Percentiles rank a stretch among this genome's conserved stretches.
Evolutionary conservation across 2,797 vertebrate genomes (phyloP).

Genomic region (Ptychadena robeensis): DNA sequence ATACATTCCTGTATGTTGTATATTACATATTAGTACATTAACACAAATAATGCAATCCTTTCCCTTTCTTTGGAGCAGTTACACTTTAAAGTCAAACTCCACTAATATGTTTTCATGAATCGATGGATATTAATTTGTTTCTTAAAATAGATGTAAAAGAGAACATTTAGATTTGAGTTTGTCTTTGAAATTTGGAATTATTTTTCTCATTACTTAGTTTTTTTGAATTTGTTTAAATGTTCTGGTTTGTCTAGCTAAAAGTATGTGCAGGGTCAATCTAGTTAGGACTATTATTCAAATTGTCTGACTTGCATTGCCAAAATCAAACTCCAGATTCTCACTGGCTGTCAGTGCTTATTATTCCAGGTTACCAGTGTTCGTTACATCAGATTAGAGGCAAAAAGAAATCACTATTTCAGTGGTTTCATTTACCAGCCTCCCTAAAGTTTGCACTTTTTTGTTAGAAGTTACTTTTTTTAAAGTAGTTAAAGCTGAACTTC

Average conservation of each 20-base stretch:
- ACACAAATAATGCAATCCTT: too few species aligned
- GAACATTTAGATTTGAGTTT: neutral
- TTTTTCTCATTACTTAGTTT: neutral
- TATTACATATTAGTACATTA: too few species aligned
- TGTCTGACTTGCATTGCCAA: neutral
- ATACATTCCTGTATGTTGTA: neutral
- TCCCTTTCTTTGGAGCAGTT: too few species aligned
- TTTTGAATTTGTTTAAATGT: neutral
- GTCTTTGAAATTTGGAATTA: neutral
- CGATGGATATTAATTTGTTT: neutral
- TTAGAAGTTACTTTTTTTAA: too few species aligned
- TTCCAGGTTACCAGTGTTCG: neutral
- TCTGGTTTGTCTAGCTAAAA: neutral
- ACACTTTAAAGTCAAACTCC: too few species aligned
- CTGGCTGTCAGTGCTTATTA: neutral
- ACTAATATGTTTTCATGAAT: neutral
- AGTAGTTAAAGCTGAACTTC: too few species aligned
- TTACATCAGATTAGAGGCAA: neutral
- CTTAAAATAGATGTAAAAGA: too few species aligned
- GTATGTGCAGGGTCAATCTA: neutral
- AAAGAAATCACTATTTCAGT: too few species aligned
- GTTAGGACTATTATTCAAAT: neutral
- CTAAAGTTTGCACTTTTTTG: neutral
- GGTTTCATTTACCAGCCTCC: neutral
- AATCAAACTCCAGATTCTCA: neutral